Conservation (phyloP, 2,888 invertebrate genomes). For the Pseudolycoriella hygida region DNA sequence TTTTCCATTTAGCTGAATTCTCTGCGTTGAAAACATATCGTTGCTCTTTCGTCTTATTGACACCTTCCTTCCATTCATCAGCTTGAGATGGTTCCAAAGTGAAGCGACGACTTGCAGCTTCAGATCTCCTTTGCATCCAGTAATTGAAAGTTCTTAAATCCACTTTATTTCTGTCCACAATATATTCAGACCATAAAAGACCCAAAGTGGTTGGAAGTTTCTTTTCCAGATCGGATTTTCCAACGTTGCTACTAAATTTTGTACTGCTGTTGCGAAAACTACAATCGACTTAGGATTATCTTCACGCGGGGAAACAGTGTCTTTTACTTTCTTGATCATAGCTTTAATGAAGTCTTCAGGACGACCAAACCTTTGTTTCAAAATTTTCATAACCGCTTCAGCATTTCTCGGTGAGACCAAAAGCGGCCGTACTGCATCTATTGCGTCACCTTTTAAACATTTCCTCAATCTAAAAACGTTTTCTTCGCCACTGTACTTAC, state of each 20-base stretch:
- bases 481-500: neutral
- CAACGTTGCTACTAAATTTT: neutral
- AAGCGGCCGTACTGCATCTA: too few species aligned
- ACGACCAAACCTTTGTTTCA: neutral
- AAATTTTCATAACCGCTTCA: neutral
- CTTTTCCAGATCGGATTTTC: neutral
- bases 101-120: too few species aligned
- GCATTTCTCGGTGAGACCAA: neutral
- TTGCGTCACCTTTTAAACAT: conserved; percentile 1
- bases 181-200: neutral
- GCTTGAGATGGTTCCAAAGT: too few species aligned
- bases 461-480: neutral
- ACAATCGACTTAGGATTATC: neutral
- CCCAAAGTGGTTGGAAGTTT: neutral
- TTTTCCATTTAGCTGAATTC: neutral
- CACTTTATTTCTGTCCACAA: neutral
- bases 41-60: too few species aligned
- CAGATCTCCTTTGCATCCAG: neutral
- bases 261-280: neutral
- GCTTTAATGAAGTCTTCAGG: neutral
- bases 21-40: neutral
- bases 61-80: neutral
- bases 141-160: neutral
- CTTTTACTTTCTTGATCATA: neutral
- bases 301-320: neutral